Evolutionary conservation across 2,888 invertebrate genomes (phyloP), one percentile per base, ranked within the genome.

Genomic region (Cynaeus angustus): DNA sequence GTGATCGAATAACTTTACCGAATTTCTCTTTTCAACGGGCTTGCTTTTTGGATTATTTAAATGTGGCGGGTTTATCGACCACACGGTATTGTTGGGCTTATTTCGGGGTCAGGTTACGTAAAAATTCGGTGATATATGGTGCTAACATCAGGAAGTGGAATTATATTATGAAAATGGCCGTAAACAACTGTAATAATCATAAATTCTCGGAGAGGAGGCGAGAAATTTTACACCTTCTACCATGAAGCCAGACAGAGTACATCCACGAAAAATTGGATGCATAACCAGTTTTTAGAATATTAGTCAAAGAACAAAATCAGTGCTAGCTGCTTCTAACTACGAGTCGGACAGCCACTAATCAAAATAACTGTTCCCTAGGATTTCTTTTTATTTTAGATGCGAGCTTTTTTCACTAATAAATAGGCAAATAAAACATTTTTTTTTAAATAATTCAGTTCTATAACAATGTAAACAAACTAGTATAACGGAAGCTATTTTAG

Each of bases 1-100:
- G 46, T 21, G 56, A 56, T 53, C 9, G 14, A 12, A 33, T 14
- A 10, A 58, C 45, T 45, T 21, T 9, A 58, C 28, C 28, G 10
- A 59, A 59, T 59, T 59, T 59, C 59, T 59, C 59, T 59, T 59
- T 48, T 59, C 37, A 37, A 30, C 46, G 59, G 13, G 9, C 8
- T 46, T 46, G 46, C 46, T 46, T 46, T 10, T 46, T 7, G 46
- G 46, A 13, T 41, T 41, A 41, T 41, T 41, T n/a, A 41, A 41
- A 41, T 41, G 41, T n/a, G 41, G 10, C 41, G 33, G 33, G 33
- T 33, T 33, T 33, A n/a, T 33, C 33, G 33, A 33, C 33, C 33
- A 33, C 33, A 33, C 33, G 33, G 33, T 33, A 33, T 33, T 33
- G 33, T 33, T 33, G 33, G 33, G 33, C 33, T 7, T n/a, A 33